Conservation (phyloP, 64 coral and sea anemone genomes). For the Montipora sp. region DNA sequence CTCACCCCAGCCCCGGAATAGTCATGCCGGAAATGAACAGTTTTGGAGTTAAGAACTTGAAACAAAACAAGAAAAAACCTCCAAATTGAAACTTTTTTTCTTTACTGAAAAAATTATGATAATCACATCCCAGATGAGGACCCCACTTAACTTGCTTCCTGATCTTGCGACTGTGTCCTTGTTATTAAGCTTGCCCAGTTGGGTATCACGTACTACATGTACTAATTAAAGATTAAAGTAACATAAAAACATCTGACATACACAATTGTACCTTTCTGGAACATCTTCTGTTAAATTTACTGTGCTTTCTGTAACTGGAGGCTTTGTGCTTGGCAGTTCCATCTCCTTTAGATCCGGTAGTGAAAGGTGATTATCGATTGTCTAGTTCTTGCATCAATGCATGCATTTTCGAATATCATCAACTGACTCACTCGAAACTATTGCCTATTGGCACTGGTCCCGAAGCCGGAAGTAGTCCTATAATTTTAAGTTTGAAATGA, state of each 20-base stretch:
- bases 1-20: too few relatives aligned
- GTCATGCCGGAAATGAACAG: too few relatives aligned
- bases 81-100: too few relatives aligned
- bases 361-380: neutral
- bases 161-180: too few relatives aligned
- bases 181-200: too few relatives aligned
- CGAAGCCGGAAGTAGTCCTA: neutral
- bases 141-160: too few relatives aligned
- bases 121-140: too few relatives aligned
- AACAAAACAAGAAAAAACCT: too few relatives aligned
- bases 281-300: constrained; percentile 37
- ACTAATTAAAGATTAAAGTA: neutral
- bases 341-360: neutral
- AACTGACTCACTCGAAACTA: neutral
- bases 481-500: neutral
- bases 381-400: constrained; percentile 11
- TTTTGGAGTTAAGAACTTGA: too few relatives aligned
- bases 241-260: neutral
- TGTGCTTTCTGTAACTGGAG: neutral
- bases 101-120: too few relatives aligned
- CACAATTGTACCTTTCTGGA: neutral
- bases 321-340: neutral
- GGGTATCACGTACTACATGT: neutral
- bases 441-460: neutral
- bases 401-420: neutral